Conservation (phyloP, 1,140 invertebrate species). For the Yoshiicerus persimilis region DNA sequence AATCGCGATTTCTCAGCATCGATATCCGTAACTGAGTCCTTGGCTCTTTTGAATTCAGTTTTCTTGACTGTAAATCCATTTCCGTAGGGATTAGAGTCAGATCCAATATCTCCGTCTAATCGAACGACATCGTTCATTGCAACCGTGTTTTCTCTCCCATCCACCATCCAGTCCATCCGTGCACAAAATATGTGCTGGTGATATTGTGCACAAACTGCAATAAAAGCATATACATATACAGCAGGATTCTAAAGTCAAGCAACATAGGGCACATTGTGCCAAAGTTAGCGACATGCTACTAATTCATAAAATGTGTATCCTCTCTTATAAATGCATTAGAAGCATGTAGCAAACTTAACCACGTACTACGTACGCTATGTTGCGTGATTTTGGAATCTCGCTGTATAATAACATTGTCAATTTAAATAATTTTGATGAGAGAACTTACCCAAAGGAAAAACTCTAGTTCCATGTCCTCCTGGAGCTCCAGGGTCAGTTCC, state of each 20-base stretch:
- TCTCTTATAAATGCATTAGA: too few species aligned
- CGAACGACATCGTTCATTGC: constrained; percentile 16
- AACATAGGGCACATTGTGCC: too few species aligned
- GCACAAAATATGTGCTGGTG: constrained; percentile 41
- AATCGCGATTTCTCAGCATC: background rate
- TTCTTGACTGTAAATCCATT: constrained; percentile 31
- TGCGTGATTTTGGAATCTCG: too few species aligned
- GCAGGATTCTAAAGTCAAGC: too few species aligned
- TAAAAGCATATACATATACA: background rate
- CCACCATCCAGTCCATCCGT: constrained; percentile 35
- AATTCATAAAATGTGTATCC: too few species aligned
- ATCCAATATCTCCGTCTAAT: background rate
- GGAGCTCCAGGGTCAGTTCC: background rate
- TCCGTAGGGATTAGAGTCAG: constrained; percentile 29
- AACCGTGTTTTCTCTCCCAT: constrained; percentile 31
- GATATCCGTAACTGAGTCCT: background rate
- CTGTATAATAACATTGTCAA: too few species aligned
- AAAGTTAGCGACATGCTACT: too few species aligned
- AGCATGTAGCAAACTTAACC: too few species aligned
- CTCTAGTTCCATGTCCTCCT: constrained; percentile 22
- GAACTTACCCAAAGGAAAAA: constrained; percentile 11
- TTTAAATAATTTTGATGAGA: too few species aligned
- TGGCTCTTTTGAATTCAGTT: background rate
- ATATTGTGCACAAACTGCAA: background rate
- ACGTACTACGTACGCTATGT: too few species aligned